Conservation (phyloP, 2,113 vertebrate genomes). For the Ochotona princeps region DNA sequence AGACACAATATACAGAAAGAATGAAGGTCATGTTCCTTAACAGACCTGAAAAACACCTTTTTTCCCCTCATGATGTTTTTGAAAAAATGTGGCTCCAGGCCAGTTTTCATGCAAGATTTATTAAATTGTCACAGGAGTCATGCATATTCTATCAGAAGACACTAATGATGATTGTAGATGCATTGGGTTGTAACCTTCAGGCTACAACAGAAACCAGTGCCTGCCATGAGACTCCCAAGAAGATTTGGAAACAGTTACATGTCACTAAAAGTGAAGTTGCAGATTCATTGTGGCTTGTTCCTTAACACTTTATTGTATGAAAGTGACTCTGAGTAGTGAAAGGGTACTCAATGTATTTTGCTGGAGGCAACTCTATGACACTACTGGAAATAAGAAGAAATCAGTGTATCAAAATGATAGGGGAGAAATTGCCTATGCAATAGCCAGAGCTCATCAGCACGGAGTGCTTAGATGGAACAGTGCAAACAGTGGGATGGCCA, state of each 20-base stretch:
- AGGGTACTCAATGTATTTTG: constrained; percentile 40
- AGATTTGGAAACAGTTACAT: constrained; percentile 60
- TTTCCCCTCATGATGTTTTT: constrained; percentile 34
- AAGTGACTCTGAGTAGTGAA: constrained; percentile 58
- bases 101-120: constrained; percentile 71
- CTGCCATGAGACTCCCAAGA: constrained; percentile 49
- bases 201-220: constrained; percentile 59
- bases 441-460: background rate
- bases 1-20: background rate
- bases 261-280: constrained; percentile 57
- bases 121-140: constrained; percentile 66
- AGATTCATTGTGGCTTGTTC: constrained; percentile 41
- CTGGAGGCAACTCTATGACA: constrained; percentile 61
- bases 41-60: constrained; percentile 34
- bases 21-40: constrained; percentile 4
- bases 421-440: background rate
- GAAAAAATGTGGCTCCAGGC: constrained; percentile 17
- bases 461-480: background rate
- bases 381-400: constrained; percentile 35
- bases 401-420: constrained; percentile 41
- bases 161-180: constrained; percentile 64
- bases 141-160: constrained; percentile 73
- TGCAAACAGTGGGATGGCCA: background rate
- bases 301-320: constrained; percentile 23
- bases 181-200: constrained; percentile 59